phyloP scores from a whole-genome alignment of 35 echinoderm and acorn worm species.

The Apostichopus parvimensis region DNA sequence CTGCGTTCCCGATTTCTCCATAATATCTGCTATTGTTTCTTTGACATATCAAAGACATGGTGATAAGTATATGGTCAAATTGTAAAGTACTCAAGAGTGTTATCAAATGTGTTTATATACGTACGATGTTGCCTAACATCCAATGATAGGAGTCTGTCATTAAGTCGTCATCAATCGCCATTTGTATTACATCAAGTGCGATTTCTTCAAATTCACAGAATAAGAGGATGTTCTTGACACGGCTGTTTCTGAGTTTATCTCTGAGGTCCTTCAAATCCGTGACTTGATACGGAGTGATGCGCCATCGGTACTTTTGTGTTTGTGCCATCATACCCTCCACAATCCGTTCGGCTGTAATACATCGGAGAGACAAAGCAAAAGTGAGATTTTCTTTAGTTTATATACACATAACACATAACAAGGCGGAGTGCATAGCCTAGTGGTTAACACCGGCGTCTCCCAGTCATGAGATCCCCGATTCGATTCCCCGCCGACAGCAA shows the following conservation, averaged over 20 bases:
- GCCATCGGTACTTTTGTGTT: conserved; percentile 61
- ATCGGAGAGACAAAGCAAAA: too few species aligned
- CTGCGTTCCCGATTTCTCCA: too few species aligned
- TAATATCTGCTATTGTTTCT: too few species aligned
- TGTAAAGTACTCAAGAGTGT: too few species aligned
- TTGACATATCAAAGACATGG: too few species aligned
- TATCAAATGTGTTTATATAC: conserved; percentile 3
- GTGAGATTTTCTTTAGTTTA: too few species aligned
- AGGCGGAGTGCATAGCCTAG: too few species aligned
- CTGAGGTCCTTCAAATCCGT: conserved; percentile 43
- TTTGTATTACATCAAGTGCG: conserved; percentile 54
- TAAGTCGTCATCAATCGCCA: conserved; percentile 76
- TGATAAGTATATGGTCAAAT: too few species aligned
- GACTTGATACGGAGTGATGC: conserved; percentile 60
- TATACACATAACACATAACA: too few species aligned
- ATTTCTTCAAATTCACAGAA: conserved; percentile 87
- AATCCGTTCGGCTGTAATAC: conserved; percentile 62
- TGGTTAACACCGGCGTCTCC: too few species aligned
- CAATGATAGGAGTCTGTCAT: conserved; percentile 89
- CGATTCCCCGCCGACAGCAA: too few species aligned
- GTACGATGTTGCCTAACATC: conserved; percentile 86
- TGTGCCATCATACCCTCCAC: conserved; percentile 65
- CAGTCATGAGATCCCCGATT: too few species aligned
- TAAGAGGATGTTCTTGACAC: conserved; percentile 77
- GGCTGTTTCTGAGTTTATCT: conserved; percentile 42